A percentile compares a stretch with the other conserved stretches of the same genome.
Conservation (phyloP, 2,113 vertebrate species). For the Peromyscus polionotus region DNA sequence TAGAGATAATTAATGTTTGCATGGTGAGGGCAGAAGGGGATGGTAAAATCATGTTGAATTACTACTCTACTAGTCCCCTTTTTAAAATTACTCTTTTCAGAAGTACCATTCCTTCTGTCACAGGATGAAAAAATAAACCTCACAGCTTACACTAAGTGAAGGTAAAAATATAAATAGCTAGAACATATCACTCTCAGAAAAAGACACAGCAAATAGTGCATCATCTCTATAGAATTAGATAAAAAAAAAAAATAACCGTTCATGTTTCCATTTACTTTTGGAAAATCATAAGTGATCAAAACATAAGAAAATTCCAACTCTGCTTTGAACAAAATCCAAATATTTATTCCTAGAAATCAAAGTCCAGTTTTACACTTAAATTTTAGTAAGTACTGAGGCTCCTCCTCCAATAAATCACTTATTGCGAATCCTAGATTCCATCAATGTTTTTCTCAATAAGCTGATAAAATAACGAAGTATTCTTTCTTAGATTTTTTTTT, state of each 20-base stretch:
- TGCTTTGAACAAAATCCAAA: conserved; percentile 61
- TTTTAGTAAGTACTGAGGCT: not conserved
- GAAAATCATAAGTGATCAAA: conserved; percentile 19
- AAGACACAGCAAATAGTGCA: conserved; percentile 12
- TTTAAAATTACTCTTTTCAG: conserved; percentile 23
- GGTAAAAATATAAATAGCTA: conserved; percentile 66
- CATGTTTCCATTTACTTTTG: not conserved
- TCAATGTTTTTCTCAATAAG: conserved; percentile 28
- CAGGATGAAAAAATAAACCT: conserved; percentile 36
- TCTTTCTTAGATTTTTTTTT: conserved; percentile 47
- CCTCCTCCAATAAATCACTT: not conserved
- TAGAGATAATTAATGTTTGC: not conserved
- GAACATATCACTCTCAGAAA: conserved; percentile 45
- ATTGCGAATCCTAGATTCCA: not conserved
- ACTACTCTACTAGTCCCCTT: not conserved
- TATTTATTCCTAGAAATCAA: conserved; percentile 43
- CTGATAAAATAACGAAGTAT: conserved; percentile 26
- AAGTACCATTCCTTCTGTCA: conserved; percentile 40
- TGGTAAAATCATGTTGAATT: conserved; percentile 25
- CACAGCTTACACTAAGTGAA: conserved; percentile 47
- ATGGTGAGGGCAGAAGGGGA: not conserved
- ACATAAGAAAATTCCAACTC: conserved; percentile 36
- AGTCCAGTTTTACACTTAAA: conserved; percentile 30
- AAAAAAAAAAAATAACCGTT: not conserved
- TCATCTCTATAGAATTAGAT: not conserved